Conservation (phyloP, 2,888 invertebrate genomes). For the Patella caerulea region DNA sequence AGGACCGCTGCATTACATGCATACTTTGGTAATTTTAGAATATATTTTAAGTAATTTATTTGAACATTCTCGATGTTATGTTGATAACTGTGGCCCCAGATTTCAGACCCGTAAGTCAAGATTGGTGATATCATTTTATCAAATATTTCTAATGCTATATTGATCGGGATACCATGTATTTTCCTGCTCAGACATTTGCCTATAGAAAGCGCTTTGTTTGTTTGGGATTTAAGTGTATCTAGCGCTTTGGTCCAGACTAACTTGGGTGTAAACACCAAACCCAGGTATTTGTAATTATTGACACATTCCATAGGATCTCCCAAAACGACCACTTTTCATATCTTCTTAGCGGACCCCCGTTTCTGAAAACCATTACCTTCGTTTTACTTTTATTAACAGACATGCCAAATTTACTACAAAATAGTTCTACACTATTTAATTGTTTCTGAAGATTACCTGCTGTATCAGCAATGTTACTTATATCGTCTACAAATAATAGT, state of each 20-base stretch:
- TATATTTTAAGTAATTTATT: neutral
- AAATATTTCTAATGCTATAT: too few relatives aligned
- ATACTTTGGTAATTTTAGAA: neutral
- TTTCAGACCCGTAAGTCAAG: conserved; percentile 7
- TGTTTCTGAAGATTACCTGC: neutral
- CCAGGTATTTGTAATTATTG: conserved; percentile 13
- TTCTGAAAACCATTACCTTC: neutral
- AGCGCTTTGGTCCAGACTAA: conserved; percentile 7
- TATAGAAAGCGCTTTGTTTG: conserved; percentile 21
- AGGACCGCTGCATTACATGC: conserved; percentile 11
- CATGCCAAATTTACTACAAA: conserved; percentile 20
- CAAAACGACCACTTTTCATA: neutral
- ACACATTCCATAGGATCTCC: neutral
- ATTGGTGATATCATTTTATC: too few relatives aligned
- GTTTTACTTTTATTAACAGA: conserved; percentile 8
- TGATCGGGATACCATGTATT: too few relatives aligned
- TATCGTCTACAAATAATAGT: too few relatives aligned
- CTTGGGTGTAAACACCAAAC: conserved; percentile 18
- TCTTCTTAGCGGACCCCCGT: neutral
- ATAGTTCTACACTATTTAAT: conserved; percentile 3
- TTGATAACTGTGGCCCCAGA: neutral
- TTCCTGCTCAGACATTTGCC: neutral
- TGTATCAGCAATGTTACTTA: too few relatives aligned
- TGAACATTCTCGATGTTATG: conserved; percentile 1
- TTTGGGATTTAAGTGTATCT: neutral